Conservation (phyloP, 2,888 invertebrate species). For the Clepsis dumicolana region DNA sequence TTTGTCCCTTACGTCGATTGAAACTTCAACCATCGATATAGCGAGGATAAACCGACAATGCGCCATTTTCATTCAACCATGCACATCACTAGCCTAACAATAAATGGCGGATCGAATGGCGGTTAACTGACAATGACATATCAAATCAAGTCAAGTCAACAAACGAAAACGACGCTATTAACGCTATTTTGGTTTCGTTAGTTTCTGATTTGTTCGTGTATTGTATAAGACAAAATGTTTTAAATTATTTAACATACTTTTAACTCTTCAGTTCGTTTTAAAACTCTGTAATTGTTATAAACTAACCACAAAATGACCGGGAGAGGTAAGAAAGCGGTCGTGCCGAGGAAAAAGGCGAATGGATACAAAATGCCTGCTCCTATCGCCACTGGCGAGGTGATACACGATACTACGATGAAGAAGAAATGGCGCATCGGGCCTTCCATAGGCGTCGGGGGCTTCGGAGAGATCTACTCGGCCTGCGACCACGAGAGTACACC, state of each 20-base stretch:
- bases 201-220: slow-evolving; percentile 24
- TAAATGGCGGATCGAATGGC: too few species aligned
- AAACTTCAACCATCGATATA: too few species aligned
- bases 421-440: slow-evolving; percentile 94
- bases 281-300: neutral
- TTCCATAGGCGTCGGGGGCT: slow-evolving; percentile 96
- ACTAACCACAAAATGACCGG: slow-evolving; percentile 62
- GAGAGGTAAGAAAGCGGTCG: slow-evolving; percentile 71
- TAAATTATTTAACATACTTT: slow-evolving; percentile 20
- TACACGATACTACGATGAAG: slow-evolving; percentile 90
- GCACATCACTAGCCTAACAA: slow-evolving; percentile 30
- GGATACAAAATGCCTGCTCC: slow-evolving; percentile 89
- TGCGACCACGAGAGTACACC: slow-evolving; percentile 85
- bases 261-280: slow-evolving; percentile 9
- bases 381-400: slow-evolving; percentile 90
- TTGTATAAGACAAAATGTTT: slow-evolving; percentile 29
- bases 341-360: slow-evolving; percentile 75
- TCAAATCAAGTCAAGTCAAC: slow-evolving; percentile 25
- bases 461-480: slow-evolving; percentile 97
- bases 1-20: too few species aligned
- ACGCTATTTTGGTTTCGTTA: slow-evolving; percentile 31
- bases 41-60: neutral
- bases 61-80: neutral
- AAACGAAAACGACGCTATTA: slow-evolving; percentile 33
- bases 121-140: slow-evolving; percentile 38